Percentiles rank a stretch among this genome's conserved stretches.
Conservation (phyloP, 2,888 invertebrate genomes). For the Altica lythri region DNA sequence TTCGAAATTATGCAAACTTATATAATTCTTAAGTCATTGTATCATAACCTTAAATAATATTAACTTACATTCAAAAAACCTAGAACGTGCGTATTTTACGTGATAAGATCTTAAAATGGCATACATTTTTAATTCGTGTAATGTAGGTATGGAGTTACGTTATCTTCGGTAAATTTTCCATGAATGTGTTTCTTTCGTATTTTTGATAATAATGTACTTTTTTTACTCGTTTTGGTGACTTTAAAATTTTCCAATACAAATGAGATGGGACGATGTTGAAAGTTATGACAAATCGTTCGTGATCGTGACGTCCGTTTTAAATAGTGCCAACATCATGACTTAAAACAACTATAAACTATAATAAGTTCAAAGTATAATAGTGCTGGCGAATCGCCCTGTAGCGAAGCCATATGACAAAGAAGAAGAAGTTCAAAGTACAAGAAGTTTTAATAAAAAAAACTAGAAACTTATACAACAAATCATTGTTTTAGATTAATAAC, state of each 20-base stretch:
- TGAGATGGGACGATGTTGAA: slow-evolving; percentile 37
- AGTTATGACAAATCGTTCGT: no score
- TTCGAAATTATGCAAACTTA: slow-evolving; percentile 20
- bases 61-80: slow-evolving; percentile 46
- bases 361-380: no score
- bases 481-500: no score
- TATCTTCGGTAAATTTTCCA: slow-evolving; percentile 20
- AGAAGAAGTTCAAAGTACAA: no score
- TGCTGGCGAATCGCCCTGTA: no score
- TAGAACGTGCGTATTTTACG: slow-evolving; percentile 44
- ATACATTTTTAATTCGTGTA: slow-evolving; percentile 45
- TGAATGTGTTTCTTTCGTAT: slow-evolving; percentile 26
- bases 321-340: no score
- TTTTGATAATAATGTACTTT: slow-evolving; percentile 19
- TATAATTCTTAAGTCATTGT: slow-evolving; percentile 20
- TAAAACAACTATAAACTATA: no score
- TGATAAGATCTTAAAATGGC: slow-evolving; percentile 46
- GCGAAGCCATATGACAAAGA: no score
- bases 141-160: slow-evolving; percentile 5
- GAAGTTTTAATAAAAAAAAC: no score
- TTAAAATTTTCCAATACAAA: slow-evolving; percentile 48
- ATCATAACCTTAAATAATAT: slow-evolving; percentile 37
- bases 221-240: slow-evolving; percentile 40
- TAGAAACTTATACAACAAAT: no score
- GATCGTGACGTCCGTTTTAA: no score